Evolutionary conservation across 1,140 invertebrate species (phyloP), one percentile per base, ranked within the genome.

Genomic region (Drosophila insularis): DNA sequence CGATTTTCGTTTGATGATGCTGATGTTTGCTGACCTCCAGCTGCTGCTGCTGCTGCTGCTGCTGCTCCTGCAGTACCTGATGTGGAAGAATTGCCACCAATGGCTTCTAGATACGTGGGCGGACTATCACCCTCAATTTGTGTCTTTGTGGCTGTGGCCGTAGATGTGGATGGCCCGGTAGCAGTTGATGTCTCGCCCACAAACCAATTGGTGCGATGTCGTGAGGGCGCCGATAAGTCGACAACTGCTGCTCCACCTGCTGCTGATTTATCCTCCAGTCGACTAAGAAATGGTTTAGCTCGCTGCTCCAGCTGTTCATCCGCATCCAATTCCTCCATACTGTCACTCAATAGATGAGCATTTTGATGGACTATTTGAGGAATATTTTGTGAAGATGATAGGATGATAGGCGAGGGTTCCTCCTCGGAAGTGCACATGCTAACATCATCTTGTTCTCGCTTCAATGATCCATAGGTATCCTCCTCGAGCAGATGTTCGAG

Each of bases 401-500:
- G n/a, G n/a, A n/a, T n/a, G n/a, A n/a, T n/a, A n/a, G n/a, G n/a
- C n/a, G n/a, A n/a, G n/a, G n/a, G 81, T 40, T 86, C 68, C 87
- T 90, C 72, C 73, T 92, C 90, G 19, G 89, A 91, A 4, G 89
- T 89, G 64, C 82, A 89, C 78, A 90, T 86, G 78, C 90, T 91
- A 2, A 90, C 71, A 43, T 91, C 81, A 35, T 92, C 90, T 68
- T 89, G 76, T 40, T 91, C 68, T 19, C 78, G 68, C 32, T 81
- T 79, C 2, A 89, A 58, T 27, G 70, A 87, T 31, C 89, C 90
- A 55, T 92, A 92, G 14, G 90, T 91, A 32, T 91, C 91, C 66
- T 92, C 91, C 68, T 91, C 84, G 8, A 92, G 78, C 39, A 92
- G 67, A 69, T 89, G 81, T 60, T 92, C 91, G 14, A 92, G 75